Evolutionary conservation across 92 coral and sea anemone genomes (phyloP).

Genomic region (Ricordea florida): DNA sequence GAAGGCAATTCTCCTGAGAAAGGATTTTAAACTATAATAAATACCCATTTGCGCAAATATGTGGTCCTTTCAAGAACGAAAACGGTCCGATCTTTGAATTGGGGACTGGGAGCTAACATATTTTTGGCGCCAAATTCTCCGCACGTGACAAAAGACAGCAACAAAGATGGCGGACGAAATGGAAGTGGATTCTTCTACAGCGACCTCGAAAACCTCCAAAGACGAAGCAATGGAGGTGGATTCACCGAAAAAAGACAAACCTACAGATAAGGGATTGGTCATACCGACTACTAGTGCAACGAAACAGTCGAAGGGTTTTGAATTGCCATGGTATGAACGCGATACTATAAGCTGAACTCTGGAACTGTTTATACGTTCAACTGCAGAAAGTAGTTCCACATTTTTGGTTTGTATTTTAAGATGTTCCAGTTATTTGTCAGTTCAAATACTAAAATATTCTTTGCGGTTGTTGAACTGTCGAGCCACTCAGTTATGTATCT

Average conservation of each 20-base stretch:
- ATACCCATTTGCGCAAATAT: too few species aligned
- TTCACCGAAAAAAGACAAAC: conserved; percentile 22
- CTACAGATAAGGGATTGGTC: background rate
- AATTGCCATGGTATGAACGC: conserved; percentile 85
- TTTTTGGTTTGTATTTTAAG: too few species aligned
- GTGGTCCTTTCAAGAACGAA: too few species aligned
- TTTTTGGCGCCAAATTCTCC: conserved; percentile 89
- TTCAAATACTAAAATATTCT: too few species aligned
- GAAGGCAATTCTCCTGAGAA: too few species aligned
- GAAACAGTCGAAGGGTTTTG: conserved; percentile 77
- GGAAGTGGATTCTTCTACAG: conserved; percentile 68
- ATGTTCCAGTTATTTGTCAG: too few species aligned
- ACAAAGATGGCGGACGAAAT: conserved; percentile 96
- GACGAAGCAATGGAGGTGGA: conserved; percentile 76
- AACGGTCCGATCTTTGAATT: too few species aligned
- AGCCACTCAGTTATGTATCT: too few species aligned
- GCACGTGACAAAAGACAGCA: conserved; percentile 75
- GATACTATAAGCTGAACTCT: background rate
- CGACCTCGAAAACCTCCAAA: conserved; percentile 24
- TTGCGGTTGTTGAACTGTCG: too few species aligned
- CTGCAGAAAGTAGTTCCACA: too few species aligned
- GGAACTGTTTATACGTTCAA: background rate
- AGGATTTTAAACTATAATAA: too few species aligned
- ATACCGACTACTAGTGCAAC: conserved; percentile 32
- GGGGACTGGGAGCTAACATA: conserved; percentile 7